phyloP scores from a whole-genome alignment of 2,113 vertebrate genomes.

The rat (Rattus norvegicus) region DNA sequence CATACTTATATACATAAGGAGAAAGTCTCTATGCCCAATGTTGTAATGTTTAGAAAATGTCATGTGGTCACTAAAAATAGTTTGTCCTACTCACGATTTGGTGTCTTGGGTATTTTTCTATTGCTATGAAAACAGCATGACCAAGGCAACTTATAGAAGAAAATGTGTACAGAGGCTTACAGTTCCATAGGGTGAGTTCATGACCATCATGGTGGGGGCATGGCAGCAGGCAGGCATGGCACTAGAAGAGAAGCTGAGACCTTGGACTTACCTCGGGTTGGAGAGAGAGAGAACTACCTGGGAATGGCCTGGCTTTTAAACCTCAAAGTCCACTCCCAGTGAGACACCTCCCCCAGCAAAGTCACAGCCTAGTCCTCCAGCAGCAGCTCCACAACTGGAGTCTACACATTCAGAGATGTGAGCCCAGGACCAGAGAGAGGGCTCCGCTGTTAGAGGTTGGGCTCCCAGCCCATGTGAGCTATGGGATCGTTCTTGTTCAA shows the following conservation, averaged over 20 bases:
- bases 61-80: neutral
- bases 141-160: neutral
- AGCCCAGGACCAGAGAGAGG: neutral
- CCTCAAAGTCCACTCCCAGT: neutral
- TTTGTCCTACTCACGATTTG: neutral
- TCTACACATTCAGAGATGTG: neutral
- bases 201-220: neutral
- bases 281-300: neutral
- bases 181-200: neutral
- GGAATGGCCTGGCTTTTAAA: neutral
- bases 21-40: conserved; percentile 28
- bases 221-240: neutral
- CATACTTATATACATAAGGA: neutral
- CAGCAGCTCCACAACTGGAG: neutral
- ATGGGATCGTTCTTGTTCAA: neutral
- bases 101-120: neutral
- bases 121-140: neutral
- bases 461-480: neutral
- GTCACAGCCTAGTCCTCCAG: neutral
- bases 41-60: conserved; percentile 45
- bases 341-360: neutral
- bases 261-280: neutral
- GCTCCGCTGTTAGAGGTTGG: neutral
- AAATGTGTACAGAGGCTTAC: neutral
- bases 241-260: neutral